Evolutionary conservation across 2,797 vertebrate species (phyloP).

Genomic region (Sebastes glaucus): DNA sequence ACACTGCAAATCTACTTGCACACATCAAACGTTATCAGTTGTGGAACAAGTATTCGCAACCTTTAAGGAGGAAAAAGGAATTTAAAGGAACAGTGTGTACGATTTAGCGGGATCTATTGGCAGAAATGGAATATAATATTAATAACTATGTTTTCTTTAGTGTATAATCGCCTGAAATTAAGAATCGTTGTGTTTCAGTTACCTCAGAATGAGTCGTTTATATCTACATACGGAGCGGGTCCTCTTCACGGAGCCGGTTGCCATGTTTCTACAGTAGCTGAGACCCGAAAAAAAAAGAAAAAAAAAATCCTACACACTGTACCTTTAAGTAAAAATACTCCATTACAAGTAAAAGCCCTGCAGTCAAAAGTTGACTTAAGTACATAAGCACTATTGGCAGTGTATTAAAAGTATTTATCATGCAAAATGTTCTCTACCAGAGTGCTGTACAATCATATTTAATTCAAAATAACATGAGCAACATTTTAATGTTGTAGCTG

Average conservation of each 20-base stretch:
- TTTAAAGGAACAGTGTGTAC: too few relatives aligned
- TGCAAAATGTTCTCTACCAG: background rate
- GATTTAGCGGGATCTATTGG: too few relatives aligned
- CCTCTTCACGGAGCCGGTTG: too few relatives aligned
- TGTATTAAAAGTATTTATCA: background rate
- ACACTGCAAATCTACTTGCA: background rate
- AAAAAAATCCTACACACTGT: too few relatives aligned
- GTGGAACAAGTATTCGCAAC: background rate
- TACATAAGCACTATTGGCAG: background rate
- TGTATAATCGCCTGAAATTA: too few relatives aligned
- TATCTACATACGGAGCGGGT: too few relatives aligned
- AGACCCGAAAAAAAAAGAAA: rapidly evolving
- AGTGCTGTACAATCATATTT: background rate
- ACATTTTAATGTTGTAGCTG: background rate
- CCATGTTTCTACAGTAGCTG: too few relatives aligned
- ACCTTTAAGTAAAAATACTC: background rate
- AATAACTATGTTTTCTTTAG: too few relatives aligned
- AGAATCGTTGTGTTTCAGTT: too few relatives aligned
- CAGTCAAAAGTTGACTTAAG: too few relatives aligned
- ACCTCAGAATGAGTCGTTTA: too few relatives aligned
- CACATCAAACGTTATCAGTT: background rate
- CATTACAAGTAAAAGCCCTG: background rate
- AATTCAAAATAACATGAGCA: background rate
- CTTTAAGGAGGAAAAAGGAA: background rate
- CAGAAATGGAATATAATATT: too few relatives aligned